Evolutionary conservation across 2,113 vertebrate genomes (phyloP), one percentile per base, ranked within the genome.

Genomic region (Notothenia coriiceps): DNA sequence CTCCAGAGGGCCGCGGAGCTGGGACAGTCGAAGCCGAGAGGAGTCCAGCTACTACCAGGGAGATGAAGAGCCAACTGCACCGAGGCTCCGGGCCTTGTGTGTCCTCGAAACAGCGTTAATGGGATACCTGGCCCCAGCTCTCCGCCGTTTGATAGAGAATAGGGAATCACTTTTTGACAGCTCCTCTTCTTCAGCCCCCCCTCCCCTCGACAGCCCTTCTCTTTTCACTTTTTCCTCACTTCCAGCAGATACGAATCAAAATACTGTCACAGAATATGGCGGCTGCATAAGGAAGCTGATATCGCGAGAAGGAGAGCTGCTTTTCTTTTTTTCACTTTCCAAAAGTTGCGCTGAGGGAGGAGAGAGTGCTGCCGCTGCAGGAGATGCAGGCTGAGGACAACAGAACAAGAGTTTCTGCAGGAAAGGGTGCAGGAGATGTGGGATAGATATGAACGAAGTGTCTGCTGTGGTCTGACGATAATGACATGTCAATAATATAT

Each of bases 201-300:
- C 91, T 94, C 84, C 84, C 90, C 88, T 90, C 86, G 65, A 61
- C 82, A 76, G 89, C 93, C 94, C 89, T 85, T 88, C 79, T 90
- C 93, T 90, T 89, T 90, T 90, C 93, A 88, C 93, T 92, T 89
- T 89, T 94, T 93, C 82, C 91, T 88, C 89, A 86, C 93, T 93
- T 94, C 91, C 92, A 95, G 92, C 93, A 94, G 87, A 96, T 93
- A 94, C 95, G 91, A 96, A 97, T 94, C 97, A 97, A 97, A 97
- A 97, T 97, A 97, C 95, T 95, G 95, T 91, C 95, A 94, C 94
- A 94, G 95, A 97, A 97, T 96, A 97, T 97, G 97, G 97, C 97
- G 97, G 96, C 95, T 84, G 90, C 89, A 83, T 68, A 72, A 86
- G 82, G 83, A 35, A 54, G 86, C 81, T 91, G 75, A 85, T 96